phyloP scores from a whole-genome alignment of 2,888 invertebrate genomes.

The Xestoiulus laeticollis region DNA sequence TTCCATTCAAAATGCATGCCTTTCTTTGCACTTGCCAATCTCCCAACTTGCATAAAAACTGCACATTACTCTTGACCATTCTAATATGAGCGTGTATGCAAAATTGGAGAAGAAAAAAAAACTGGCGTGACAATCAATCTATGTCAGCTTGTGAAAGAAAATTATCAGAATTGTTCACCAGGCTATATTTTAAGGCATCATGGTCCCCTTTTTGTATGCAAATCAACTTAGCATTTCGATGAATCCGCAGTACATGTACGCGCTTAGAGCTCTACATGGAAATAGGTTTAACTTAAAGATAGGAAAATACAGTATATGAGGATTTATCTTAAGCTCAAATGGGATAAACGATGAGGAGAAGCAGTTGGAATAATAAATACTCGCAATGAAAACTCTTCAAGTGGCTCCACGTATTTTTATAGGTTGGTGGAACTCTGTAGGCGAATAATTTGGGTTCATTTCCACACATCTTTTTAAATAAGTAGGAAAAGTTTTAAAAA shows the following conservation, averaged over 20 bases:
- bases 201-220: neutral
- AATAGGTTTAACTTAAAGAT: too few species aligned
- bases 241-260: neutral
- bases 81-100: slow-evolving; percentile 1
- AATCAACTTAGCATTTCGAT: neutral
- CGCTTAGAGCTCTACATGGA: neutral
- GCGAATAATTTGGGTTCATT: too few species aligned
- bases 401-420: too few species aligned
- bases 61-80: slow-evolving; percentile 16
- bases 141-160: neutral
- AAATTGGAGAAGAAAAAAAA: neutral
- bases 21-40: neutral
- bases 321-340: too few species aligned
- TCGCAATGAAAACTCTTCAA: too few species aligned
- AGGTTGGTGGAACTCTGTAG: too few species aligned
- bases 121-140: neutral
- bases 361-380: too few species aligned
- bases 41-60: neutral
- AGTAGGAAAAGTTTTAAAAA: too few species aligned
- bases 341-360: too few species aligned
- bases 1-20: neutral
- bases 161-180: slow-evolving; percentile 1
- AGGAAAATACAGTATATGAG: too few species aligned
- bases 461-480: too few species aligned
- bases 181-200: neutral